Conservation (phyloP, 2,888 invertebrate species). For the Actias luna region DNA sequence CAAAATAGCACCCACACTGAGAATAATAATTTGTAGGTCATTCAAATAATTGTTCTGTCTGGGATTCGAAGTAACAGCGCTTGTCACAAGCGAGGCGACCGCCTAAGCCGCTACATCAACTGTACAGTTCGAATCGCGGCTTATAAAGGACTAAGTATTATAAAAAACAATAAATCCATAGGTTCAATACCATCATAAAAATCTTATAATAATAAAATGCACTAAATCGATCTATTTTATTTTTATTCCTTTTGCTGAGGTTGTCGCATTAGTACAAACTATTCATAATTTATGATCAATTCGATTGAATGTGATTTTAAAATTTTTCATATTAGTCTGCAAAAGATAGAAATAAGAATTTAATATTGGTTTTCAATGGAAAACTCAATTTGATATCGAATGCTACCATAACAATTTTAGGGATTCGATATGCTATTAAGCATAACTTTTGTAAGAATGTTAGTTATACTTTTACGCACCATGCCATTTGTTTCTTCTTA, state of each 20-base stretch:
- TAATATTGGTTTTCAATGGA: neutral
- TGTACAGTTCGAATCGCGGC: too few species aligned
- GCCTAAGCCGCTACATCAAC: too few species aligned
- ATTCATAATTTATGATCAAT: neutral
- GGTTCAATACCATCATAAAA: too few species aligned
- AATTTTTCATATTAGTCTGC: neutral
- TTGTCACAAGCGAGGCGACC: too few species aligned
- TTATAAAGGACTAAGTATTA: too few species aligned
- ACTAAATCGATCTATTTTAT: neutral
- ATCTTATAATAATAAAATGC: too few species aligned
- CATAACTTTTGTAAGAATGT: neutral
- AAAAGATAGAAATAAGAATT: neutral
- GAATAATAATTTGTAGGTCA: too few species aligned
- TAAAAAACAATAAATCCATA: too few species aligned
- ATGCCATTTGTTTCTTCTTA: too few species aligned
- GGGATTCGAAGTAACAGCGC: too few species aligned
- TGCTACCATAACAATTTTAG: neutral
- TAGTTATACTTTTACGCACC: neutral
- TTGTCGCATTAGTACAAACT: neutral
- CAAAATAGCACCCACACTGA: too few species aligned
- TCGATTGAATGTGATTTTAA: neutral
- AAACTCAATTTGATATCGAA: neutral
- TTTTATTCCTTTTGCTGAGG: neutral
- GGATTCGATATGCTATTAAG: neutral
- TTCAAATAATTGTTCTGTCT: too few species aligned